A percentile compares a stretch with the other conserved stretches of the same genome.
Evolutionary conservation across 2,113 vertebrate species (phyloP).

Genomic region (Lagopus muta): DNA sequence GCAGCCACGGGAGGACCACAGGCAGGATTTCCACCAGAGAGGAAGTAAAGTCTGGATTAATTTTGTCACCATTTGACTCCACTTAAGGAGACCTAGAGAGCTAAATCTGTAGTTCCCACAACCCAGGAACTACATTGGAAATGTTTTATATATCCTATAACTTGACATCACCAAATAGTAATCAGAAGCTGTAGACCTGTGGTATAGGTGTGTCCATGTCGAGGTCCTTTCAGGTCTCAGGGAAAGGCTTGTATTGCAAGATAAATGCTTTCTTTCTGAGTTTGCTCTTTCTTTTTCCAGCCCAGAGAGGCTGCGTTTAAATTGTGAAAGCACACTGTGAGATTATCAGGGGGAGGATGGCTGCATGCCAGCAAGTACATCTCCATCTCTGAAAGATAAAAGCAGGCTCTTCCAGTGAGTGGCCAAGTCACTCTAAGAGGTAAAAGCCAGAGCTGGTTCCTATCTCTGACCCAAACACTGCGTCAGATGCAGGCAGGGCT

Average conservation of each 20-base stretch:
- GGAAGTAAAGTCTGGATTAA: neutral
- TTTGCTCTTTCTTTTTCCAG: neutral
- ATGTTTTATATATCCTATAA: too few species aligned
- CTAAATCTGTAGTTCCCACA: neutral
- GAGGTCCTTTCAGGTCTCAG: neutral
- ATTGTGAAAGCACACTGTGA: neutral
- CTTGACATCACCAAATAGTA: too few species aligned
- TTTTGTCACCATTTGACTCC: neutral
- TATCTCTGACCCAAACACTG: accelerated
- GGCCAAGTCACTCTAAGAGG: neutral
- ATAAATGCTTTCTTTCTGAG: neutral
- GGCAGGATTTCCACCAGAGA: conserved; percentile 1
- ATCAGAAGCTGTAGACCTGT: too few species aligned
- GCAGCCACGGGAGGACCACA: neutral
- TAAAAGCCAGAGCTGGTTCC: neutral
- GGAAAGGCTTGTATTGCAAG: neutral
- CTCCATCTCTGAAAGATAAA: neutral
- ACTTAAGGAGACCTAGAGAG: neutral
- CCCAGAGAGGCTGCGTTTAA: neutral
- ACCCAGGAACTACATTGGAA: neutral
- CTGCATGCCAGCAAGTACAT: neutral
- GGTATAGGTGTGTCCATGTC: neutral
- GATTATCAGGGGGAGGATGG: neutral
- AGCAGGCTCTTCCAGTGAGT: accelerated
- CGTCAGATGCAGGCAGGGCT: accelerated